Evolutionary conservation across 2,888 invertebrate species (phyloP), one percentile per base, ranked within the genome.

Genomic region (Hololepta plana): DNA sequence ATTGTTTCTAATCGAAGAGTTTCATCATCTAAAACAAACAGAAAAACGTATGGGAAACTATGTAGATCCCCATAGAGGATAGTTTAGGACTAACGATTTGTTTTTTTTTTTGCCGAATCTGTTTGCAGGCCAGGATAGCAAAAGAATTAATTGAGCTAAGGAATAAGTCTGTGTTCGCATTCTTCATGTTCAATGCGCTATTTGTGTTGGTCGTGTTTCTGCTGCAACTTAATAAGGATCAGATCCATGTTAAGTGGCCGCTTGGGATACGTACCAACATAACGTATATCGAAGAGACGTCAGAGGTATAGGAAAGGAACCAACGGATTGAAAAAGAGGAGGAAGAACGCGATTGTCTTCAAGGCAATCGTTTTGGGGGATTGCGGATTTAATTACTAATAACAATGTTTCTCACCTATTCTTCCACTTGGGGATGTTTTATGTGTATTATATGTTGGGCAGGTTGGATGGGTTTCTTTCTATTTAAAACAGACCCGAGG

Each of bases 171-270:
- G 88, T 90, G 51, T 90, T 91, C 62, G 87, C 85, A 55, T 93
- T 95, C 75, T 82, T 95, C 67, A 95, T 96, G 93, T 81, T 95
- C 71, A 98, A 96, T 74, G 87, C 93, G 59, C 75, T 96, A 55
- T 96, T 95, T 75, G 88, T 95, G 57, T 76, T 96, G 65, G 85
- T 93, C 62, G 91, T 96, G 53, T 88, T 96, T 66, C 80, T 96
- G 60, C 80, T 98, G 57, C 95, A 96, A 75, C 73, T 95, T 62
- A 91, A 95, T 68, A 93, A 93, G 75, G 88, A 91, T 67, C 84
- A 85, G 64, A 74, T 95, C 57, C 88, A 93, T 67, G 77, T 93
- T 62, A 72, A 87, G 64, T 93, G 93, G 93, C 93, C 91, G 54
- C 72, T 88, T 54, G 87, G 87, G 57, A 79, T 85, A 60, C 81